Evolutionary conservation across 2,888 invertebrate genomes (phyloP).

Genomic region (Thymelicus acteon): DNA sequence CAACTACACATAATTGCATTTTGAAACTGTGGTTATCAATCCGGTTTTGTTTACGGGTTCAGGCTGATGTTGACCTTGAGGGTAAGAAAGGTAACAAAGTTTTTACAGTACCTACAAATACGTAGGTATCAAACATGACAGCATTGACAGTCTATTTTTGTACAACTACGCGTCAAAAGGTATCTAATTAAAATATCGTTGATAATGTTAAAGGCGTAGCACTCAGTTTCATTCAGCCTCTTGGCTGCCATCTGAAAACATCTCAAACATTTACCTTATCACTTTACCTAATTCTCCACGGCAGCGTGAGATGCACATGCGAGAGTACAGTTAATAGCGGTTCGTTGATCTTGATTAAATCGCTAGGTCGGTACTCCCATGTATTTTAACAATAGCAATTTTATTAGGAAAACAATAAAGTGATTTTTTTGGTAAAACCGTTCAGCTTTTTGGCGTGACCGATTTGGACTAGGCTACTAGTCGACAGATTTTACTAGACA

Average conservation of each 20-base stretch:
- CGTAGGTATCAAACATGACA: background rate
- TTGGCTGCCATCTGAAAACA: conserved; percentile 10
- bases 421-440: too few species aligned
- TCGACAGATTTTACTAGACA: too few species aligned
- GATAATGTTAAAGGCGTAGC: background rate
- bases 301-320: conserved; percentile 10
- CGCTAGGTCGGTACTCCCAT: background rate
- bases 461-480: too few species aligned
- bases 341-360: conserved; percentile 2
- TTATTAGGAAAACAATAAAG: too few species aligned
- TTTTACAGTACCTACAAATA: conserved; percentile 15
- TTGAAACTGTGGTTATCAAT: conserved; percentile 65
- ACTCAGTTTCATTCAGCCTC: background rate
- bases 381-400: too few species aligned
- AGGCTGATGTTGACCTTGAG: conserved; percentile 69
- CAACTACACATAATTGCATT: conserved; percentile 57
- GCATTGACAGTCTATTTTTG: conserved; percentile 4
- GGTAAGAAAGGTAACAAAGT: conserved; percentile 60
- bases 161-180: background rate
- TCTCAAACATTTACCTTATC: background rate
- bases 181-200: background rate
- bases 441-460: too few species aligned
- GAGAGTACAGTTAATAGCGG: conserved; percentile 3
- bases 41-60: conserved; percentile 75
- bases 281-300: conserved; percentile 5